Conservation (phyloP, 2,888 invertebrate genomes). For the Nineta flava region DNA sequence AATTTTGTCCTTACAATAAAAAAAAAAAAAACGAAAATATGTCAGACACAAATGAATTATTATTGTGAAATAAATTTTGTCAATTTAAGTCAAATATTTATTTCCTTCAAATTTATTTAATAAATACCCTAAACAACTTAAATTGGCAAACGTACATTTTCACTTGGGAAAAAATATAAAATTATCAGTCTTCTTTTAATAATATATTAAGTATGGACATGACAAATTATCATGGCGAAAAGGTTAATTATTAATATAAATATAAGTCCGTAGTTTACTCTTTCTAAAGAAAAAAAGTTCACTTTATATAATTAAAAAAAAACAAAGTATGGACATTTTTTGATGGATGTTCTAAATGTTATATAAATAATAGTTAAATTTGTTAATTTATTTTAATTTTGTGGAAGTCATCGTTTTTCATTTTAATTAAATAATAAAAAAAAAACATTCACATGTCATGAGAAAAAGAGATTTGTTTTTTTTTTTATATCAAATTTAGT, state of each 20-base stretch:
- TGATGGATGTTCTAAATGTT: too few species aligned
- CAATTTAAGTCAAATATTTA: neutral
- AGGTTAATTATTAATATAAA: neutral
- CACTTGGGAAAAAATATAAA: too few species aligned
- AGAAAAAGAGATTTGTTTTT: too few species aligned
- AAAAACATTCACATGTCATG: too few species aligned
- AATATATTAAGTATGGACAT: slow-evolving; percentile 3
- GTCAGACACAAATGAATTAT: neutral
- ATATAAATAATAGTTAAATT: too few species aligned
- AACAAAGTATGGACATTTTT: too few species aligned
- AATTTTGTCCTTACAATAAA: too few species aligned
- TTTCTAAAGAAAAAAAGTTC: neutral
- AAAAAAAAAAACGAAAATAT: neutral
- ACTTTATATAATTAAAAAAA: too few species aligned
- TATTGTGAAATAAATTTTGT: neutral
- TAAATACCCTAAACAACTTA: neutral
- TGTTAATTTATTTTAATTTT: too few species aligned
- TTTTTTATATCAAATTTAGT: too few species aligned
- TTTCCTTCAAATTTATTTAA: neutral
- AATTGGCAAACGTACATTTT: slow-evolving; percentile 1
- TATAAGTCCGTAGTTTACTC: slow-evolving; percentile 8
- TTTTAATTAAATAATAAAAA: too few species aligned
- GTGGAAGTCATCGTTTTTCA: too few species aligned
- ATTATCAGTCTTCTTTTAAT: neutral
- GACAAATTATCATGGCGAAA: neutral